phyloP scores from a whole-genome alignment of 2,888 invertebrate species.

The Melikaiella ostensackeni region DNA sequence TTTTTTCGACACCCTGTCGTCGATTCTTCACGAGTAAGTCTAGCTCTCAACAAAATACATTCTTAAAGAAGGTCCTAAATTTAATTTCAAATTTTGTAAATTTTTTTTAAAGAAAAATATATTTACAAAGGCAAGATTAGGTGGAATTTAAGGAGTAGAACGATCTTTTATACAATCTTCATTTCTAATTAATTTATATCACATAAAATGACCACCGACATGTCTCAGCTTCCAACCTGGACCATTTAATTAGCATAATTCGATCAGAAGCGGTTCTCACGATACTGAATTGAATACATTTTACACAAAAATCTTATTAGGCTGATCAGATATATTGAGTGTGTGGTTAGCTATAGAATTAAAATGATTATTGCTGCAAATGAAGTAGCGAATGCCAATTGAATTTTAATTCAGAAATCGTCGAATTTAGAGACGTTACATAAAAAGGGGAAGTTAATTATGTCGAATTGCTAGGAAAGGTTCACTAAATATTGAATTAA shows the following conservation, averaged over 20 bases:
- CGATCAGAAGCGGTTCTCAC: neutral
- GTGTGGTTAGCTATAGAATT: neutral
- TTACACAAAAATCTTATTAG: too few species aligned
- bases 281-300: too few species aligned
- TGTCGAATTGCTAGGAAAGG: neutral
- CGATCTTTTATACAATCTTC: too few species aligned
- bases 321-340: too few species aligned
- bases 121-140: too few species aligned
- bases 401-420: slow-evolving; percentile 17
- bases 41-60: neutral
- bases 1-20: slow-evolving; percentile 4
- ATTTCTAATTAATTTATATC: too few species aligned
- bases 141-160: too few species aligned
- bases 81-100: too few species aligned
- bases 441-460: slow-evolving; percentile 16
- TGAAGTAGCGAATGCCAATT: neutral
- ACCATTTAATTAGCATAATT: slow-evolving; percentile 30
- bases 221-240: slow-evolving; percentile 7
- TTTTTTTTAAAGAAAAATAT: too few species aligned
- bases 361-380: slow-evolving; percentile 16
- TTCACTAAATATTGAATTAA: too few species aligned
- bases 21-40: neutral
- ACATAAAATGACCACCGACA: neutral
- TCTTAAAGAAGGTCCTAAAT: neutral
- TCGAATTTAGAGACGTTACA: neutral